Evolutionary conservation across 2,888 invertebrate genomes (phyloP).

Genomic region (Cheilosia scutellata): DNA sequence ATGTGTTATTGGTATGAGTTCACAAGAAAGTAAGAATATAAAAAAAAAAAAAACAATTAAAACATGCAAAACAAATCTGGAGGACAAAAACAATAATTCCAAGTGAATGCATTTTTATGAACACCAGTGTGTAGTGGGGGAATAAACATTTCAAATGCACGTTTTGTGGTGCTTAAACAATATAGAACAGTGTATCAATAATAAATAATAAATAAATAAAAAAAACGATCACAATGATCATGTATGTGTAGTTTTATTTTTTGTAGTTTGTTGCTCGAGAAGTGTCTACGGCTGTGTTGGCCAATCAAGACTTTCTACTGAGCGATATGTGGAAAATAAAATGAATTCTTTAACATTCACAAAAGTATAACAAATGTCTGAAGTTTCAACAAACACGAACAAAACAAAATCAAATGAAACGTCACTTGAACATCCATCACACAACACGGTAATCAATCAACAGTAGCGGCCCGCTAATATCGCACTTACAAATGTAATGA

Average conservation of each 20-base stretch:
- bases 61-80: constrained; percentile 64
- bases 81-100: constrained; percentile 23
- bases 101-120: constrained; percentile 39
- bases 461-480: constrained; percentile 60
- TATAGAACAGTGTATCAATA: constrained; percentile 17
- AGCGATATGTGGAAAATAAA: constrained; percentile 34
- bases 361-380: constrained; percentile 10
- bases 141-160: constrained; percentile 52
- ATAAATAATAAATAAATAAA: background rate
- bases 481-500: constrained; percentile 84
- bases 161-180: constrained; percentile 75
- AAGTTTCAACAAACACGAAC: constrained; percentile 31
- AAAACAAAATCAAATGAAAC: constrained; percentile 54
- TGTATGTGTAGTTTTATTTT: constrained; percentile 25
- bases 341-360: constrained; percentile 26
- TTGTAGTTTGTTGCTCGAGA: constrained; percentile 5
- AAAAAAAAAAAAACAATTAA: constrained; percentile 46
- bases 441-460: constrained; percentile 65
- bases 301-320: constrained; percentile 22
- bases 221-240: constrained; percentile 18
- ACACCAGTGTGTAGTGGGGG: constrained; percentile 23
- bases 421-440: constrained; percentile 60
- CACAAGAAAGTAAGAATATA: background rate
- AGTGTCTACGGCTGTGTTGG: constrained; percentile 36
- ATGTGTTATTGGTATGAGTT: constrained; percentile 9